Evolutionary conservation across 2,888 invertebrate genomes (phyloP).

Genomic region (Meteorus colon): DNA sequence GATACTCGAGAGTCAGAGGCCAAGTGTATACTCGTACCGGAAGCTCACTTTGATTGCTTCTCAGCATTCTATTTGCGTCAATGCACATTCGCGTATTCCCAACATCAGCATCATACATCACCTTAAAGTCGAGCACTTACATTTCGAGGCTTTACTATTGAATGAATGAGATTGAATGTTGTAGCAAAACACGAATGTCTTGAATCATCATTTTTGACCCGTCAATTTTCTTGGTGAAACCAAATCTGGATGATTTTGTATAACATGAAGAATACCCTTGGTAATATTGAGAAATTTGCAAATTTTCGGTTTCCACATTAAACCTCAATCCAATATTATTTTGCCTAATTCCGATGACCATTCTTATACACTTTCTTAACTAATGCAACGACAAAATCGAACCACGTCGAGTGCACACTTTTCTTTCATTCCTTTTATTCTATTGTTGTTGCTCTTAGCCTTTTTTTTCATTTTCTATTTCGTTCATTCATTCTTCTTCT

Average conservation of each 20-base stretch:
- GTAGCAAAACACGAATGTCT: neutral
- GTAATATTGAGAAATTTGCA: too few species aligned
- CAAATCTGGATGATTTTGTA: neutral
- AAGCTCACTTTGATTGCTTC: constrained; percentile 37
- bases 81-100: constrained; percentile 9
- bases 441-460: too few species aligned
- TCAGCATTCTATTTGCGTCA: constrained; percentile 31
- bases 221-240: neutral
- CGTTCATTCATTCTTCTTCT: too few species aligned
- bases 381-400: too few species aligned
- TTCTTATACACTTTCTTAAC: too few species aligned
- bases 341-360: too few species aligned
- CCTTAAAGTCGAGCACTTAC: neutral
- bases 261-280: too few species aligned
- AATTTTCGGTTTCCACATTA: too few species aligned
- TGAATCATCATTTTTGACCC: constrained; percentile 2
- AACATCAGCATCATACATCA: neutral
- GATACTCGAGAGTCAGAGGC: constrained; percentile 29
- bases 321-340: too few species aligned
- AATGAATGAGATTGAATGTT: neutral
- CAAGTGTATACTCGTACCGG: constrained; percentile 36
- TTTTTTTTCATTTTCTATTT: too few species aligned
- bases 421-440: too few species aligned
- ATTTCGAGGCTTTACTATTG: neutral
- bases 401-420: too few species aligned